Evolutionary conservation across 2,113 vertebrate genomes (phyloP), one percentile per base, ranked within the genome.

Genomic region (Nasalis larvatus): DNA sequence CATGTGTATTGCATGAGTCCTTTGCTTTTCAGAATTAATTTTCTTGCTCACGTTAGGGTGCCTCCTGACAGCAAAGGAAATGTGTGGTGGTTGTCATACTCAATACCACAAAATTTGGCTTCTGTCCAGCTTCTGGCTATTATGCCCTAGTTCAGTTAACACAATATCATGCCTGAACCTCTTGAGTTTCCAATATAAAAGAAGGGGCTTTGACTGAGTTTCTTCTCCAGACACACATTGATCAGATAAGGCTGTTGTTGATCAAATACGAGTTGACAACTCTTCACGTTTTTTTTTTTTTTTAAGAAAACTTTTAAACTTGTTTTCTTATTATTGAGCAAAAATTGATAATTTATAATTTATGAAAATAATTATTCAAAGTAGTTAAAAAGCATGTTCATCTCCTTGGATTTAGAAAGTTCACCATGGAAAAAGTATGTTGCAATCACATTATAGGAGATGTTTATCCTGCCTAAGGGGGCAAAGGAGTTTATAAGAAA

Each of bases 181-280:
- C 37, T 23, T 20, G 40, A 60, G 74, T 97, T 98, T 87, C 58
- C 78, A 95, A 13, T 95, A 93, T 60, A 88, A 92, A 96, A 96
- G 74, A 92, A 97, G 78, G 76, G 40, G 3, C 52, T 13, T 42
- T 81, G 63, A 89, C 93, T 94, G 89, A 68, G 81, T 35, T 73
- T 89, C 25, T 81, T 94, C 71, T 90, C 35, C 20, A 37, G 35
- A 35, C 30, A 63, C 1, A 12, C 4, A 58, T 32, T 78, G 8
- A 47, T 69, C 49, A 49, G 16, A 18, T 45, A 45, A 76, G 6
- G 14, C 37, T 83, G 2, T 18, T 49, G 35, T 18, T 49, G 37
- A 37, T 69, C 71, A 56, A 2, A 0, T 42, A 74, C 56, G n/a
- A 80, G 2, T 49, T 21, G 40, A 78, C 2, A 83, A 56, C 37